These are phyloP conservation scores for Bellardia bayeri DNA, from an alignment of 2,888 invertebrate species.

Conservation along the genomic window DNA sequence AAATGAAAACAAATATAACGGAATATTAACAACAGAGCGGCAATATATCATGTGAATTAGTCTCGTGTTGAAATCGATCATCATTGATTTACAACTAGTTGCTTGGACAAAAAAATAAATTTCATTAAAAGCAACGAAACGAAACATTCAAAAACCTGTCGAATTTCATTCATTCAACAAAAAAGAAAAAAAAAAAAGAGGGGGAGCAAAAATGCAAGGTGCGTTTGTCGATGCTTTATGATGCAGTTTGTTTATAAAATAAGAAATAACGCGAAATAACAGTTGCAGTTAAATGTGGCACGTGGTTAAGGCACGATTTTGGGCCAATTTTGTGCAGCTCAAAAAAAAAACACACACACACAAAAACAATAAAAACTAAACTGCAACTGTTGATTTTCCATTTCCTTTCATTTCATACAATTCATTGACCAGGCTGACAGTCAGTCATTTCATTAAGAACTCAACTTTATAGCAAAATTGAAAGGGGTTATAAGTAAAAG, in stretches of 20 bases:
- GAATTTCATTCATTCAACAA: conserved; percentile 37
- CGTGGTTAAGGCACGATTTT: conserved; percentile 72
- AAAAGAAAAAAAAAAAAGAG: conserved; percentile 2
- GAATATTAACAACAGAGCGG: conserved; percentile 46
- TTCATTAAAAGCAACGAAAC: conserved; percentile 52
- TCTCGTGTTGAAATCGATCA: conserved; percentile 73
- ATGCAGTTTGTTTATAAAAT: conserved; percentile 64
- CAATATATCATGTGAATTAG: conserved; percentile 72
- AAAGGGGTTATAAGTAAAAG: conserved; percentile 57
- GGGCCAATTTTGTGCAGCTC: conserved; percentile 57
- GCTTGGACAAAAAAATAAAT: conserved; percentile 64
- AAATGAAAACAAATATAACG: conserved; percentile 51
- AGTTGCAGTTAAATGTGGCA: conserved; percentile 69
- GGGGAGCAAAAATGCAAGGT: conserved; percentile 69
- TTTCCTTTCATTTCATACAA: neutral
- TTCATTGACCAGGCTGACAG: conserved; percentile 51
- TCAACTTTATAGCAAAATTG: neutral
- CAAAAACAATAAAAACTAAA: conserved; percentile 64
- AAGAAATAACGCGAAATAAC: conserved; percentile 58
- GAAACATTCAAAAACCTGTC: conserved; percentile 53
- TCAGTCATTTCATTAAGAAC: conserved; percentile 54
- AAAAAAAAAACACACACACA: neutral
- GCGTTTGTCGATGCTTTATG: conserved; percentile 71
- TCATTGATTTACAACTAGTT: conserved; percentile 73
- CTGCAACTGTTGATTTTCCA: conserved; percentile 69